A percentile compares a stretch with the other conserved stretches of the same genome.
phyloP scores from a whole-genome alignment of 2,888 invertebrate genomes.

The Shargacucullia verbasci region DNA sequence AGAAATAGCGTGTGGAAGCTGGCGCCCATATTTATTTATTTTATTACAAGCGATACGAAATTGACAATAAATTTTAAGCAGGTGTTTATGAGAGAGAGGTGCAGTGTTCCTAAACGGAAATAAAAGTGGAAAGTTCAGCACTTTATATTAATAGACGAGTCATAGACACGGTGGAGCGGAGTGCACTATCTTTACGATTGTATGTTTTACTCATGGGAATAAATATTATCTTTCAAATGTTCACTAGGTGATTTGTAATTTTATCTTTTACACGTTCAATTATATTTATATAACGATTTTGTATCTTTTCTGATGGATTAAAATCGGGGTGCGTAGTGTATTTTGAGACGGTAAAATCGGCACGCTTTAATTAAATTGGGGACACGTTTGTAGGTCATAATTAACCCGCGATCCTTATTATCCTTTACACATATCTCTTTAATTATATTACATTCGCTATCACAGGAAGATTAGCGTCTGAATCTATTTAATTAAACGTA shows the following conservation, averaged over 20 bases:
- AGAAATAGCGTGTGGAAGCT: constrained; percentile 29
- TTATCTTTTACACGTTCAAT: constrained; percentile 27
- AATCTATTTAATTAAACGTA: constrained; percentile 31
- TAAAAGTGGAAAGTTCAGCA: constrained; percentile 58
- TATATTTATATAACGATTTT: constrained; percentile 17
- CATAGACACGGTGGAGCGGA: constrained; percentile 17
- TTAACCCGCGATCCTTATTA: constrained; percentile 13
- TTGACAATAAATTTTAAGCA: constrained; percentile 71
- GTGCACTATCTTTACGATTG: constrained; percentile 20
- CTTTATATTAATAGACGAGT: constrained; percentile 41
- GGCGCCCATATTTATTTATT: constrained; percentile 60
- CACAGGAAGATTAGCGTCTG: constrained; percentile 22
- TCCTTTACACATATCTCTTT: constrained; percentile 9
- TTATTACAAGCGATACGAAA: constrained; percentile 62
- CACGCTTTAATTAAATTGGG: too few species aligned
- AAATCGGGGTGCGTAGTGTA: background rate
- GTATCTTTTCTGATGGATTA: background rate
- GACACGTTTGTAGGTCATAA: constrained; percentile 10
- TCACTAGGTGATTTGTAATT: constrained; percentile 31
- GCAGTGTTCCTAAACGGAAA: constrained; percentile 48
- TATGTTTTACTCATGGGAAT: constrained; percentile 19
- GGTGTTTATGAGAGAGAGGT: constrained; percentile 64
- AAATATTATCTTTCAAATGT: constrained; percentile 28
- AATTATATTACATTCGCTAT: constrained; percentile 28
- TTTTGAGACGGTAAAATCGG: background rate